These are phyloP conservation scores for Pangasius larnaudii DNA, from an alignment of 2,797 vertebrate species.

Conservation along the genomic window DNA sequence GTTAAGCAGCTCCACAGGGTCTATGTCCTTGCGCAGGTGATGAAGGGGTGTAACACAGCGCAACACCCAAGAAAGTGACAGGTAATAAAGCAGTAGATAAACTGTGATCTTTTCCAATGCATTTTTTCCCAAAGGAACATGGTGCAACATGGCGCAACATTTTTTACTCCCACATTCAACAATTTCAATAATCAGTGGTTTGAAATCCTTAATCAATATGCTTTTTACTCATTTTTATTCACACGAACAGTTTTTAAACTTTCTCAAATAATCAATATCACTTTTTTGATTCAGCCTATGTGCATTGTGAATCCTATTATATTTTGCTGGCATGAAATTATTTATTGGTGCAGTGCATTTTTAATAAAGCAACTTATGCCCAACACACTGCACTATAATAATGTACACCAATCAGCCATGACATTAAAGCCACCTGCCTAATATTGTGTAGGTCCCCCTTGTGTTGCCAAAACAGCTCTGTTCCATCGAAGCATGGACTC, in stretches of 20 bases:
- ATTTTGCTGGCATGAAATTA: not conserved
- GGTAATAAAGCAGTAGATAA: not conserved
- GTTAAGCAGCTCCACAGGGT: not conserved
- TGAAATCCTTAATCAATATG: not conserved
- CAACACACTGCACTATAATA: too few species aligned
- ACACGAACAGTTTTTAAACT: not conserved
- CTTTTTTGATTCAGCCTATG: not conserved
- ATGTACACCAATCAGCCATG: too few species aligned
- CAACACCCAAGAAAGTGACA: not conserved
- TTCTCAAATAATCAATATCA: not conserved
- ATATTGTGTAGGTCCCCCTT: too few species aligned
- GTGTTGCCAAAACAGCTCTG: too few species aligned
- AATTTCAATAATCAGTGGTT: not conserved
- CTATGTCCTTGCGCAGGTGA: not conserved
- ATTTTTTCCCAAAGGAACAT: not conserved
- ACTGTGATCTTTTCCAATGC: not conserved
- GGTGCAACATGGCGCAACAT: not conserved
- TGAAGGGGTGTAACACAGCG: not conserved
- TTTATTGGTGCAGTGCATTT: not conserved
- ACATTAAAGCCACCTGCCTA: too few species aligned
- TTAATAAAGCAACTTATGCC: not conserved
- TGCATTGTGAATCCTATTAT: not conserved
- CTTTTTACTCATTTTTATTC: not conserved
- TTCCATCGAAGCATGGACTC: too few species aligned
- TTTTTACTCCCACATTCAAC: not conserved